phyloP scores from a whole-genome alignment of 2,888 invertebrate genomes.

The Ochropacha duplaris region DNA sequence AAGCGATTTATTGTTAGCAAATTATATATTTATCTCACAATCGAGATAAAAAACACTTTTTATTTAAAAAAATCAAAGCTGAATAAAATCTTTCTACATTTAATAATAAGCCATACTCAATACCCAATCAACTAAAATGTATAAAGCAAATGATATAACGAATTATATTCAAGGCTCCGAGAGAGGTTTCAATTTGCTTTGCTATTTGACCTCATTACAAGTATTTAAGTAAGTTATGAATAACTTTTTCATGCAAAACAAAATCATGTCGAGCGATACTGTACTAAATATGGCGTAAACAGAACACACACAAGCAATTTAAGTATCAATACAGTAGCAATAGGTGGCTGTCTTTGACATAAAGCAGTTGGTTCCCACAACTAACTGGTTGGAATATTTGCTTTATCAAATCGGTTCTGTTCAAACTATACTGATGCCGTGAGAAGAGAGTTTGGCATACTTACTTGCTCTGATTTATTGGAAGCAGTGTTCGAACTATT shows the following conservation, averaged over 20 bases:
- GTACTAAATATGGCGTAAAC: too few species aligned
- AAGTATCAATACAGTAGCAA: conserved; percentile 18
- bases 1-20: conserved; percentile 5
- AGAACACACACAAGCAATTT: conserved; percentile 17
- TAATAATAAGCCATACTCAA: not conserved
- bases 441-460: conserved; percentile 20
- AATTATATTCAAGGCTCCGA: too few species aligned
- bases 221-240: too few species aligned
- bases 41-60: too few species aligned
- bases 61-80: too few species aligned
- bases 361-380: conserved; percentile 10
- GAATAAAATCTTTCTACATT: too few species aligned
- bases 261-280: not conserved
- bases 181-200: too few species aligned
- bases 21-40: too few species aligned
- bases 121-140: not conserved
- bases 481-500: conserved; percentile 11
- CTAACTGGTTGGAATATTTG: conserved; percentile 19
- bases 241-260: too few species aligned
- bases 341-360: conserved; percentile 17
- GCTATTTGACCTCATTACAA: too few species aligned
- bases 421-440: conserved; percentile 13
- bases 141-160: too few species aligned
- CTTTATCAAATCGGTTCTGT: conserved; percentile 15
- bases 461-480: conserved; percentile 23